A percentile compares a stretch with the other conserved stretches of the same genome.
These are phyloP conservation scores for Dryocosmus kuriphilus DNA, from an alignment of 2,888 invertebrate genomes.

Conservation along the genomic window DNA sequence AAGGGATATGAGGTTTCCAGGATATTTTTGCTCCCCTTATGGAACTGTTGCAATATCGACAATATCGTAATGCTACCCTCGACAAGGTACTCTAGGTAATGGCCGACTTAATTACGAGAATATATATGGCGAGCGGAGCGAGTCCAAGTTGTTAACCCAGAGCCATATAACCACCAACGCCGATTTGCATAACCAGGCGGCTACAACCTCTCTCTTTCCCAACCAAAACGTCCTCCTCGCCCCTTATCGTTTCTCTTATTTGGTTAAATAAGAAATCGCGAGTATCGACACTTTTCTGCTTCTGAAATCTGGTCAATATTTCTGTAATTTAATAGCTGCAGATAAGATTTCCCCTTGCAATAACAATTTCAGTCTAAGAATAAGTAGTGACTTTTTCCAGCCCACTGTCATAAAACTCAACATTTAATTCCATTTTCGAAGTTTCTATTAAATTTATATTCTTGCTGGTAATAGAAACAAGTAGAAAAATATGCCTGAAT, in stretches of 20 bases:
- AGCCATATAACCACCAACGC: constrained; percentile 60
- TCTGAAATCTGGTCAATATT: constrained; percentile 10
- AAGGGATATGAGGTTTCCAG: not conserved
- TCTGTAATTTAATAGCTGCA: not conserved
- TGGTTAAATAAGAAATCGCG: constrained; percentile 7
- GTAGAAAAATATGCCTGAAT: not conserved
- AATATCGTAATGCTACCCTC: constrained; percentile 56
- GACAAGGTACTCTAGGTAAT: constrained; percentile 62
- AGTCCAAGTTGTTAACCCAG: constrained; percentile 56
- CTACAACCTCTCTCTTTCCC: constrained; percentile 41
- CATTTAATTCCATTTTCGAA: too few species aligned
- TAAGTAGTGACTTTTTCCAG: not conserved
- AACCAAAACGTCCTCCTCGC: constrained; percentile 10
- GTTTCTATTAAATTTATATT: not conserved
- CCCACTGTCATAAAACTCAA: too few species aligned
- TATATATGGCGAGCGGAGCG: constrained; percentile 68
- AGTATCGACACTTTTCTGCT: not conserved
- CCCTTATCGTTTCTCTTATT: constrained; percentile 27
- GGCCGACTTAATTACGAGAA: constrained; percentile 74
- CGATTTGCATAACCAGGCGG: constrained; percentile 67
- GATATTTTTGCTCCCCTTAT: not conserved
- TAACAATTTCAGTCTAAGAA: not conserved
- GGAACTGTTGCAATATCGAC: constrained; percentile 50
- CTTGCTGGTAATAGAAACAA: not conserved
- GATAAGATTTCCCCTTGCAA: not conserved